Evolutionary conservation across 1,140 invertebrate genomes (phyloP).

Genomic region (Meloidogyne exigua): DNA sequence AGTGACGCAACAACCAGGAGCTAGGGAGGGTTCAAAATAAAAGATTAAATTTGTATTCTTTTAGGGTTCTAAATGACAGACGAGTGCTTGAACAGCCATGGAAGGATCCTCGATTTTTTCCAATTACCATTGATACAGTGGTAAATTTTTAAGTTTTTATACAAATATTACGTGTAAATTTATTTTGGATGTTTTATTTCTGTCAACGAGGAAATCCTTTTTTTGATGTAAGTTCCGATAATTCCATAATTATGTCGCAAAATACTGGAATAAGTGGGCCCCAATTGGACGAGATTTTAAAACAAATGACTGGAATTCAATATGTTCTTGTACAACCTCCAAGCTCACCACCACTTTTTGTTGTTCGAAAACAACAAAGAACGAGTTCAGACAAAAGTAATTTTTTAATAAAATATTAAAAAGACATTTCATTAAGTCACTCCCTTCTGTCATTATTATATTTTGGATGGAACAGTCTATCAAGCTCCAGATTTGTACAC

Average conservation of each 20-base stretch:
- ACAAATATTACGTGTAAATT: conserved; percentile 9
- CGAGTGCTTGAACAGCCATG: conserved; percentile 22
- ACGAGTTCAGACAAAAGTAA: conserved; percentile 28
- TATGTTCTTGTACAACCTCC: conserved; percentile 84
- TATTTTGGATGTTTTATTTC: conserved; percentile 81
- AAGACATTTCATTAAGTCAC: conserved; percentile 66
- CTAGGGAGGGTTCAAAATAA: not conserved
- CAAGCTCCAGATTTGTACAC: conserved; percentile 92
- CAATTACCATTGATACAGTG: conserved; percentile 34
- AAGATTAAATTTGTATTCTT: no score
- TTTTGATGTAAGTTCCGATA: conserved; percentile 91
- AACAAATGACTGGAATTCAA: conserved; percentile 85
- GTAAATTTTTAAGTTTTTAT: conserved; percentile 16
- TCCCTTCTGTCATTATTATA: conserved; percentile 92
- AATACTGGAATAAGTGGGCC: conserved; percentile 70
- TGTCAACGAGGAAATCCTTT: conserved; percentile 90
- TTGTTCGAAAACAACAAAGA: conserved; percentile 81
- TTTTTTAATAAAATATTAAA: not conserved
- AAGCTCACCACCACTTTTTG: conserved; percentile 89
- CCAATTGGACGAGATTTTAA: conserved; percentile 59
- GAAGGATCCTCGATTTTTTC: conserved; percentile 19
- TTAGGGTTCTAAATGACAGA: conserved; percentile 16
- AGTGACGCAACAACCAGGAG: not conserved
- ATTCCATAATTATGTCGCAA: conserved; percentile 95
- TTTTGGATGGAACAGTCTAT: conserved; percentile 91